Base-by-base conservation (phyloP, 1,140 invertebrate genomes). In the Drosophila lacertosa region DNA sequence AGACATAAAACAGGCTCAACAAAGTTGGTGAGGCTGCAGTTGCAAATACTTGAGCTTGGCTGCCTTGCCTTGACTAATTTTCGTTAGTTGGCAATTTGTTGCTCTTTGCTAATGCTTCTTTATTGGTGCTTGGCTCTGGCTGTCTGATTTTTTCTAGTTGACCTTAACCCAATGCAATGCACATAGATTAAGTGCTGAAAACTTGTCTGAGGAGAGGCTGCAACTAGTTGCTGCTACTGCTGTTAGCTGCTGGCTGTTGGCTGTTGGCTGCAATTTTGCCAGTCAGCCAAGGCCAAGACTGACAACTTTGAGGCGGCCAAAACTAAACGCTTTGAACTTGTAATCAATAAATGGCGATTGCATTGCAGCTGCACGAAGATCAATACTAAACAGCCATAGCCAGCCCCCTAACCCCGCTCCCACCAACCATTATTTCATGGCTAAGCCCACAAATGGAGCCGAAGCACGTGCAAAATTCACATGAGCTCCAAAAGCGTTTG, bases 101-200 rank as follows among this genome's bases (percentile, higher is more conserved):
- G 58, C 55, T 69, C 64, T 67, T 73, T 54, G 70, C 70, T 62
- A 73, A 68, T 68, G 70, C 57, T 73, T 68, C 64, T 73, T 68
- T 68, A 68, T 68, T 73, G 63, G 48, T 40, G 7, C 47, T 33
- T 65, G 66, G 33, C 65, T 60, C 48, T 70, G 45, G 37, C 63
- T 76, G 75, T 73, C 69, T 77, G 72, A 89, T 74, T 86, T 89
- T 89, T 89, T 86, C 81, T 89, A 53, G 86, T 89, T 81, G 86
- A 88, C 86, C 86, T 89, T 89, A 89, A 89, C 86, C 86, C 81
- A 89, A 89, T 88, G 86, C 81, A 77, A 69, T 75, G 71, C 66
- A 79, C 84, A 79, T 89, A 89, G 77, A 88, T 88, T 76, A 88
- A 88, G 72, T 72, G 77, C 68, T 86, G 47, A 82, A 88, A 88